These are phyloP conservation scores for Nycticryphes semicollaris DNA, from an alignment of 2,113 vertebrate genomes.

Conservation along the genomic window DNA sequence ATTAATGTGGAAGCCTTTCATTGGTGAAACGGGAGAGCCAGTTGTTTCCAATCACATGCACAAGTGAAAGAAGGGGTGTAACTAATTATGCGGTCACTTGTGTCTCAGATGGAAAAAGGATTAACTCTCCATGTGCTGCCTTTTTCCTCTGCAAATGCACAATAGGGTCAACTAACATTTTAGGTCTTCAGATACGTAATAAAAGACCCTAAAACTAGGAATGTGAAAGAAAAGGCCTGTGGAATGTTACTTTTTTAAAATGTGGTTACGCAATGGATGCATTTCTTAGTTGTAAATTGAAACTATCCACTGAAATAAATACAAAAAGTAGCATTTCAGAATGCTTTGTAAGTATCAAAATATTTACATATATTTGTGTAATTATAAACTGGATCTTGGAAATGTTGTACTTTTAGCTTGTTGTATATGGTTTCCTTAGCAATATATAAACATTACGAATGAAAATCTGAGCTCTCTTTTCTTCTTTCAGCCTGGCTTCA, in stretches of 20 bases:
- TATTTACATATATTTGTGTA: neutral
- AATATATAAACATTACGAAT: constrained; percentile 12
- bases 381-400: neutral
- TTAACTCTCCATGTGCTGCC: neutral
- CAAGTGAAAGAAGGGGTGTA: constrained; percentile 12
- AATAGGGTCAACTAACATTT: neutral
- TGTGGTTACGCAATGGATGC: neutral
- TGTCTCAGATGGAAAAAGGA: neutral
- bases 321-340: neutral
- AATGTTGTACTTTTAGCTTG: neutral
- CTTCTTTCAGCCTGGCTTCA: neutral
- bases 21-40: constrained; percentile 39
- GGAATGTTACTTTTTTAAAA: neutral
- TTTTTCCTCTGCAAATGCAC: neutral
- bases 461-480: neutral
- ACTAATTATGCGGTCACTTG: constrained; percentile 29
- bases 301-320: neutral
- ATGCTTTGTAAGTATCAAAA: neutral
- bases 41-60: constrained; percentile 35
- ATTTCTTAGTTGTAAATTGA: constrained; percentile 5
- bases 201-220: neutral
- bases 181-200: neutral
- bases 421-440: constrained; percentile 26
- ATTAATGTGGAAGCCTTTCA: constrained; percentile 43
- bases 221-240: neutral